Evolutionary conservation across 2,113 vertebrate genomes (phyloP), one percentile per base, ranked within the genome.

Genomic region (Myiopsitta monachus): DNA sequence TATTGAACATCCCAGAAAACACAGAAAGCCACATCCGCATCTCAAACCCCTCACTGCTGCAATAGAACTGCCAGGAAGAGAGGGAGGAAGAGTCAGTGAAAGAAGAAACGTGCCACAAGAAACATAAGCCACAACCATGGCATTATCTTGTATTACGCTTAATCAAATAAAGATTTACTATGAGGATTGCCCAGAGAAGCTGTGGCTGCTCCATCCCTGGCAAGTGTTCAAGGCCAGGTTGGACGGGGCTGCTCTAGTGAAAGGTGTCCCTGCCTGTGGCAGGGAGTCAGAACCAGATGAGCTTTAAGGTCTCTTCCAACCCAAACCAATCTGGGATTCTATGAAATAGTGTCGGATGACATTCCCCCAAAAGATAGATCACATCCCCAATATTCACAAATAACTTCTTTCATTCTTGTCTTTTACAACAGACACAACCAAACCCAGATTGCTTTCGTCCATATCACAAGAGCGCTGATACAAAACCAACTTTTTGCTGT

Each of bases 331-430:
- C 21, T 23, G 33, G 33, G 21, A 36, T 36, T n/a, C 22, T 16
- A 59, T 23, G 33, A 24, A 59, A n/a, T 10, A n/a, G 8, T 4
- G 3, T 7, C 24, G 55, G 8, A n/a, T 7, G 9, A 15, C 26
- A 30, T 11, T 39, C 18, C 22, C 21, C 11, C 4, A 38, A 28
- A 14, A 75, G 0, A 6, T 0, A 21, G 3, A 31, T 31, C 31
- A 17, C 41, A 72, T 19, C 51, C 14, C 75, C 16, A 55, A 2
- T 21, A 64, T 8, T n/a, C 31, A 81, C 54, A 91, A 75, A 15
- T 7, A 78, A 5, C 5, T 39, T 24, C 21, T 63, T 59, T 39
- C 11, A 4, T 11, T 43, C 36, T 36, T 21, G 3, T 36, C 18
- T 62, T 41, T 41, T 14, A 9, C 11, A 38, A 36, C 4, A 26